Evolutionary conservation across 2,888 invertebrate genomes (phyloP).

Genomic region (Eristalis tenax): DNA sequence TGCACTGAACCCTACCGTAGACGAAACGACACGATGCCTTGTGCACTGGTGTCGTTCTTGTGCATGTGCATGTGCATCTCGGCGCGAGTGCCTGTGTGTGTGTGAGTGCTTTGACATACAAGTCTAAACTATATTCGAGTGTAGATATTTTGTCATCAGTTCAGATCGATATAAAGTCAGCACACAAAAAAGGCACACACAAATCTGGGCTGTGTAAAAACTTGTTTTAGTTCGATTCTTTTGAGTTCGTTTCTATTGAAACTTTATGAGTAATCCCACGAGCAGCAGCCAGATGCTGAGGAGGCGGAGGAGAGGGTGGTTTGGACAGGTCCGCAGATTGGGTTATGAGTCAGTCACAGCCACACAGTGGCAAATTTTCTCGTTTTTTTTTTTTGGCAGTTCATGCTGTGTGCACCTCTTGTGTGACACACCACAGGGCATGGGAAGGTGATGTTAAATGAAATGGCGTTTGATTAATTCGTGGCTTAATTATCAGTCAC

Average conservation of each 20-base stretch:
- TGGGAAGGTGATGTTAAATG: conserved; percentile 15
- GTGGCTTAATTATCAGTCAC: not conserved
- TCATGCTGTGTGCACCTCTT: not conserved
- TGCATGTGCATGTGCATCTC: not conserved
- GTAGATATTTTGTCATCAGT: conserved; percentile 50
- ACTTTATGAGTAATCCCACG: conserved; percentile 57
- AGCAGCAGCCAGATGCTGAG: conserved; percentile 5
- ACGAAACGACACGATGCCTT: conserved; percentile 1
- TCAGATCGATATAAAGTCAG: conserved; percentile 49
- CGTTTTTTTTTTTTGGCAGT: conserved; percentile 40
- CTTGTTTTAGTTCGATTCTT: conserved; percentile 56
- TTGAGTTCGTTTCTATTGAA: conserved; percentile 46
- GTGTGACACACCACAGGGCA: not conserved
- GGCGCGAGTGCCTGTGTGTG: not conserved
- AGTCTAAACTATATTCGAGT: conserved; percentile 24
- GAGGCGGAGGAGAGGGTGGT: no score
- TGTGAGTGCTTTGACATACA: conserved; percentile 33
- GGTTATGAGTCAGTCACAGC: conserved; percentile 56
- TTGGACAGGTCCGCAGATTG: conserved; percentile 36
- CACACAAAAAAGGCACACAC: conserved; percentile 5
- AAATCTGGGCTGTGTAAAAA: conserved; percentile 32
- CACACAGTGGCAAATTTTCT: conserved; percentile 10
- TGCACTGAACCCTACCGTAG: conserved; percentile 63
- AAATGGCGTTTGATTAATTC: conserved; percentile 30
- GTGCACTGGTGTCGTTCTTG: conserved; percentile 14